Evolutionary conservation across 2,113 vertebrate species (phyloP), one percentile per base, ranked within the genome.

Genomic region (Zosterops borbonicus): DNA sequence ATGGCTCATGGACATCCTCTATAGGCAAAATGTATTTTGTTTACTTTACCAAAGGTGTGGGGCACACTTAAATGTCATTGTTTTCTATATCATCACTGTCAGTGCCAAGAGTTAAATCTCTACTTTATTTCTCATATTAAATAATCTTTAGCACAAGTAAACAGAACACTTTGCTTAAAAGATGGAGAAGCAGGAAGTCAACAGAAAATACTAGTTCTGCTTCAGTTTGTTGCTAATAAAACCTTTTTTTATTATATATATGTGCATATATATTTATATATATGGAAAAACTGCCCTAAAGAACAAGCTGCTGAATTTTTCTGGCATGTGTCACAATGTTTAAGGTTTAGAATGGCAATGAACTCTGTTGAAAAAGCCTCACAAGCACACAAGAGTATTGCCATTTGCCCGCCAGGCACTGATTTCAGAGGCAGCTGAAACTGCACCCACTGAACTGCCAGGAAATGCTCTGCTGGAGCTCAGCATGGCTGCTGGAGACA

Each of bases 281-380:
- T 75, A 87, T 63, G 50, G 44, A 73, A 94, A 93, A 95, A 94
- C 64, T 90, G 92, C 87, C 79, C 92, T 83, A 73, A 93, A 94
- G 92, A 94, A 44, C 60, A 89, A 92, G 64, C 77, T 0, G 3
- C 71, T 76, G 91, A 95, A 92, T 96, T 92, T 93, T 96, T 95
- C 94, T 95, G 95, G 87, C 87, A 96, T 96, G 90, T 95, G 96
- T 96, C 95, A 97, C 84, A 97, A 97, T 70, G 82, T 94, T 97
- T 97, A 95, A 97, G 90, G 91, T 87, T 93, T 96, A 93, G 78
- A 95, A 89, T 29, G 59, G 94, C 90, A 96, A 84, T 96, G 95
- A 94, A 92, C 94, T 95, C 93, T 58, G 79, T n/a, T 92, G 94
- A 89, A 92, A 81, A 94, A 94, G 83, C 92, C 93, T 81, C 83